These are phyloP conservation scores for Drosophila pullipes DNA, from an alignment of 2,888 invertebrate genomes.

Conservation along the genomic window DNA sequence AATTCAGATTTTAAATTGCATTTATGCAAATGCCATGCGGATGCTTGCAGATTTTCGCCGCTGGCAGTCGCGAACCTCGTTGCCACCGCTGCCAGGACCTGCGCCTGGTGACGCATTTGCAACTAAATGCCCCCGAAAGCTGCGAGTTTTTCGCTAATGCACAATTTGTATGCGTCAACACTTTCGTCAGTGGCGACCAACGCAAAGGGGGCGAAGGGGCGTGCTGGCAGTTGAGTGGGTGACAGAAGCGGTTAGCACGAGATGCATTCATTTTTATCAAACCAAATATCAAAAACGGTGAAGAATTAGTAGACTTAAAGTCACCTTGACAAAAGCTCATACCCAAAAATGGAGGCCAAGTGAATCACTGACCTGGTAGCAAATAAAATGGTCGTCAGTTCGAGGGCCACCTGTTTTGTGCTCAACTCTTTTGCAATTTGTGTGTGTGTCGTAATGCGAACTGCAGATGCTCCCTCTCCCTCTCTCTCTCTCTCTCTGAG, in stretches of 20 bases:
- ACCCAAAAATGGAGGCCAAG: conserved; percentile 65
- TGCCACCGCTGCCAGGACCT: conserved; percentile 2
- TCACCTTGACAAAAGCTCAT: background rate
- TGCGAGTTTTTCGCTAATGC: conserved; percentile 80
- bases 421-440: conserved; percentile 69
- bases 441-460: conserved; percentile 51
- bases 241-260: background rate
- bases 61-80: conserved; percentile 54
- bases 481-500: conserved; percentile 6
- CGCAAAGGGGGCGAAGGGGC: background rate
- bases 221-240: background rate
- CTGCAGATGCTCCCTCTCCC: conserved; percentile 61
- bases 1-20: conserved; percentile 82
- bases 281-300: conserved; percentile 62
- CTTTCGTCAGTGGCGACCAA: conserved; percentile 62
- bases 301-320: conserved; percentile 14
- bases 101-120: conserved; percentile 71
- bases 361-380: conserved; percentile 71
- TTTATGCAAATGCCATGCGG: conserved; percentile 78
- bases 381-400: conserved; percentile 60
- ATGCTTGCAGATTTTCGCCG: conserved; percentile 81
- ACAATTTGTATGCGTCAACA: conserved; percentile 82
- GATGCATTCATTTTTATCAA: conserved; percentile 70
- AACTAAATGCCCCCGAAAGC: conserved; percentile 78
- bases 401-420: conserved; percentile 70